These are phyloP conservation scores for Zosterops borbonicus DNA, from an alignment of 2,113 vertebrate genomes.

Conservation along the genomic window DNA sequence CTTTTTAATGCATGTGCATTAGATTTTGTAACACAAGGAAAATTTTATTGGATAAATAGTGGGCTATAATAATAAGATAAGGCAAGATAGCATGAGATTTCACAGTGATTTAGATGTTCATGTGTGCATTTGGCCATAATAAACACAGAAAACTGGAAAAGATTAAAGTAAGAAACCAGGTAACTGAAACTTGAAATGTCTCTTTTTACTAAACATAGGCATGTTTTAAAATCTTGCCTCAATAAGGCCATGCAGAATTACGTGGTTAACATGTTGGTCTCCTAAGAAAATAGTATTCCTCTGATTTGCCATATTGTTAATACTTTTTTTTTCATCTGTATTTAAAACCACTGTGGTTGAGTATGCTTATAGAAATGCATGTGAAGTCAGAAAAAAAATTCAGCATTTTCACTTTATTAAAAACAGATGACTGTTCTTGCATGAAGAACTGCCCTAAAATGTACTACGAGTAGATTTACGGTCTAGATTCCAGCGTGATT, in stretches of 20 bases:
- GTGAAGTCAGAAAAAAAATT: background rate
- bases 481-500: conserved; percentile 20
- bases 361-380: background rate
- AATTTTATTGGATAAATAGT: background rate
- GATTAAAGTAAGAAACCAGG: background rate
- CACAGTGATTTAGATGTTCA: background rate
- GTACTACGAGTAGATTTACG: background rate
- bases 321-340: background rate
- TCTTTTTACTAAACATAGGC: background rate
- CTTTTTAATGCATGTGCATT: background rate
- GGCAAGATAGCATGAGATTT: background rate
- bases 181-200: background rate
- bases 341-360: background rate
- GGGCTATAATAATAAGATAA: background rate
- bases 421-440: background rate
- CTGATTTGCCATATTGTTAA: background rate
- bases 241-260: background rate
- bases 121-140: background rate
- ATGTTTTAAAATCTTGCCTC: background rate
- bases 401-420: background rate
- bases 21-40: background rate
- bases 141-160: background rate
- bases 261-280: background rate
- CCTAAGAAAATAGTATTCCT: background rate
- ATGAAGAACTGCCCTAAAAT: background rate